Base-by-base conservation (phyloP, 2,888 invertebrate genomes). In the Isotomurus palustris region DNA sequence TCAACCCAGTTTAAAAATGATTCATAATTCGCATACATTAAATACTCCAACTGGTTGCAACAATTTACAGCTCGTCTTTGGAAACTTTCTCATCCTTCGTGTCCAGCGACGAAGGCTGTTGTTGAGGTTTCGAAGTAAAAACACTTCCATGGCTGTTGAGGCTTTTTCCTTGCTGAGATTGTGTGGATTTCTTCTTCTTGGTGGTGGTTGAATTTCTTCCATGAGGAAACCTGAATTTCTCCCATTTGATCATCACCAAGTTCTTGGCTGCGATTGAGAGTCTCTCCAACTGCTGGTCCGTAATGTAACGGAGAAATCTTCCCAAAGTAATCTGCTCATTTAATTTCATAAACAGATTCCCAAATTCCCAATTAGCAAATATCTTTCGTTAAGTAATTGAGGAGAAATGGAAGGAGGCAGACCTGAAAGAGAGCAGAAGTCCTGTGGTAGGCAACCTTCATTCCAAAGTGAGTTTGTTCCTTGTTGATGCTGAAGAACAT, bases 401-500 rank as follows among this genome's bases (percentile, higher is more conserved):
- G n/a, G n/a, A n/a, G n/a, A n/a, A n/a, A n/a, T n/a, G n/a, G n/a
- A n/a, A n/a, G n/a, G n/a, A n/a, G n/a, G n/a, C n/a, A n/a, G 50
- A 67, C 67, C 58, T 67, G 67, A 51, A 69, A 69, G 47, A 69
- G 56, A 19, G 64, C 69, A 10, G 69, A 69, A 36, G 54, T 64
- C 22, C 69, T 38, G 38, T 65, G 63, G 49, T 69, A 69, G 25
- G 57, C 64, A 58, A 69, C 64, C 53, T 69, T 69, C 62, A 69
- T 62, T 24, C 67, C 60, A 53, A 69, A 63, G 25, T 69, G 69
- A 28, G 64, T 61, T 51, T 63, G 56, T 12, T 53, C 56, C 21
- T 62, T 62, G 12, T 62, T 55, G 40, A 69, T 55, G 12, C 60
- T 56, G 44, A 51, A 67, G 45, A 69, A 32, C 52, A 66, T 60